phyloP scores from a whole-genome alignment of 2,797 vertebrate genomes.

The Lagothrix lagotricha region DNA sequence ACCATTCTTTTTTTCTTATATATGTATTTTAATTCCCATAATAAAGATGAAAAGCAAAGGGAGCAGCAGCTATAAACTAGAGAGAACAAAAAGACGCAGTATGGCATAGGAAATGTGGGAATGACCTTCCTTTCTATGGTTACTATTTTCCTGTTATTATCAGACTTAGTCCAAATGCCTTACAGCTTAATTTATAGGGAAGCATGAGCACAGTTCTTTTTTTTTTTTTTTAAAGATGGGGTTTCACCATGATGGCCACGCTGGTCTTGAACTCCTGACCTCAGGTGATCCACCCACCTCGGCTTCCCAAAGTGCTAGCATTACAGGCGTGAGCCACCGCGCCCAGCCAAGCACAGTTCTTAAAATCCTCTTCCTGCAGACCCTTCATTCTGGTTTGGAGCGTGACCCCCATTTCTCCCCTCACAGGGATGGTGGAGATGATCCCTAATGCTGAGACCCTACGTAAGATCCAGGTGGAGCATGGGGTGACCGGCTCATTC shows the following conservation, averaged over 20 bases:
- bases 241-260: too few relatives aligned
- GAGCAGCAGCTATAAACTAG: not conserved
- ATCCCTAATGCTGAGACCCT: slow-evolving; percentile 96
- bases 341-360: too few relatives aligned
- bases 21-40: not conserved
- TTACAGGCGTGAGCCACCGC: too few relatives aligned
- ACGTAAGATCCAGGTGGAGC: slow-evolving; percentile 97
- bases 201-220: too few relatives aligned
- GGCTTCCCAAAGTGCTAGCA: too few relatives aligned
- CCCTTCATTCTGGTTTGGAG: fast-evolving
- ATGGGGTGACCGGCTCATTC: slow-evolving; percentile 97
- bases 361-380: fast-evolving
- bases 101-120: not conserved
- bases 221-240: too few relatives aligned
- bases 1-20: not conserved
- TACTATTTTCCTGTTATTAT: not conserved
- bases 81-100: not conserved
- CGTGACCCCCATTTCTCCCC: not conserved
- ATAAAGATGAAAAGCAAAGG: not conserved
- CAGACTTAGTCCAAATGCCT: not conserved
- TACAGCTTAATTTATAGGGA: not conserved
- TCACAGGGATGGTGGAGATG: slow-evolving; percentile 97
- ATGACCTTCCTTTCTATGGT: not conserved
- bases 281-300: too few relatives aligned
- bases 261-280: too few relatives aligned